Evolutionary conservation across 2,113 vertebrate species (phyloP).

Genomic region (Calypte anna): DNA sequence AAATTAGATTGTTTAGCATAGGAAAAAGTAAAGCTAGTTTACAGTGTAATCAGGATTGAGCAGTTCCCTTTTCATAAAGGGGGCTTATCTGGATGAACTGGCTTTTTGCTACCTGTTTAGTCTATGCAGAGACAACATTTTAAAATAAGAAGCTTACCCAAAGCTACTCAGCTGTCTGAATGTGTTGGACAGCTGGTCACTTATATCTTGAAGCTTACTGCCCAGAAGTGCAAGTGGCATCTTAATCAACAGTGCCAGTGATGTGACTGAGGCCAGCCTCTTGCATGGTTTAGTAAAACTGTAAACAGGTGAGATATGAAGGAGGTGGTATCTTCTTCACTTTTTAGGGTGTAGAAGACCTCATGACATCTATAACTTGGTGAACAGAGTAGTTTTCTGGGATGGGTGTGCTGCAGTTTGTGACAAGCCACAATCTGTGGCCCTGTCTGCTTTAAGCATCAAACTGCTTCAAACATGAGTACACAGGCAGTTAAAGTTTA

Average conservation of each 20-base stretch:
- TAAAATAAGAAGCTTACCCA: neutral
- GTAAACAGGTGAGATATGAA: neutral
- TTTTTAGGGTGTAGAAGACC: neutral
- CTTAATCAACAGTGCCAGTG: neutral
- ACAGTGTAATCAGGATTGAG: neutral
- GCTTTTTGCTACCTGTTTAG: neutral
- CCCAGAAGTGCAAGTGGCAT: neutral
- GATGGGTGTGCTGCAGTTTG: neutral
- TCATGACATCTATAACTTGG: neutral
- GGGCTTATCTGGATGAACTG: neutral
- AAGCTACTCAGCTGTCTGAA: neutral
- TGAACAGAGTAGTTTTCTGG: neutral
- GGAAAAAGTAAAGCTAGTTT: neutral
- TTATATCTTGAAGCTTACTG: neutral
- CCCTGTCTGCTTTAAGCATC: neutral
- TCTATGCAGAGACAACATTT: neutral
- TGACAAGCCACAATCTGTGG: neutral
- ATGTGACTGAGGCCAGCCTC: neutral
- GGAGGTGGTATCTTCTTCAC: neutral
- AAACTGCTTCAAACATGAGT: neutral
- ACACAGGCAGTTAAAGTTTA: neutral
- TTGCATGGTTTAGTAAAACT: neutral
- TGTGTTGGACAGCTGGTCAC: neutral
- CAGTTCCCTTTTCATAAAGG: neutral
- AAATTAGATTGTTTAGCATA: neutral